These are phyloP conservation scores for Aporophyla lueneburgensis DNA, from an alignment of 2,888 invertebrate genomes.

Conservation along the genomic window DNA sequence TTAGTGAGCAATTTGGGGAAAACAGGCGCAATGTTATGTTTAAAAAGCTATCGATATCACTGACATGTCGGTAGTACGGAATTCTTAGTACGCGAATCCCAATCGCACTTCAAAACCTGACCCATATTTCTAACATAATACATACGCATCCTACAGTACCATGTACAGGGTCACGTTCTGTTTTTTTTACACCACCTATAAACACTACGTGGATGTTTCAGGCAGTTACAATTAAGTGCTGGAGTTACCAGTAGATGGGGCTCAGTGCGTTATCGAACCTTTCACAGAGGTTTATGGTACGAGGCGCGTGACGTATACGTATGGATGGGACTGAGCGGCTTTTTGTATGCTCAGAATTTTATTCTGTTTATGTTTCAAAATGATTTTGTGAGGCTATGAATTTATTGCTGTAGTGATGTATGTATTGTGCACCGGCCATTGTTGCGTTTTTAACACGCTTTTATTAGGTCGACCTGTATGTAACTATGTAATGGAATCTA, in stretches of 20 bases:
- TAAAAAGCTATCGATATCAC: not conserved
- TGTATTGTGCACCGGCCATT: not conserved
- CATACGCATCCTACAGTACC: not conserved
- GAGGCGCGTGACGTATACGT: constrained; percentile 12
- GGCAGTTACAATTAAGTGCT: constrained; percentile 40
- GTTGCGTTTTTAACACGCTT: too few species aligned
- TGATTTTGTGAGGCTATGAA: not conserved
- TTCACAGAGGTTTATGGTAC: constrained; percentile 18
- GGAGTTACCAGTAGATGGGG: constrained; percentile 40
- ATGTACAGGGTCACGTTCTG: constrained; percentile 1
- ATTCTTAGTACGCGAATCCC: not conserved
- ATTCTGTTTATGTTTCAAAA: not conserved
- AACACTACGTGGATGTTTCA: constrained; percentile 28
- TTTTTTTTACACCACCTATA: constrained; percentile 32
- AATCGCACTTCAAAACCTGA: too few species aligned
- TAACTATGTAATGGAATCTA: too few species aligned
- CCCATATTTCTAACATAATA: not conserved
- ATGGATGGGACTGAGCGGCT: not conserved
- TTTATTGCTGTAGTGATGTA: not conserved
- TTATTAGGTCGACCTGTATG: too few species aligned
- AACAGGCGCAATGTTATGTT: not conserved
- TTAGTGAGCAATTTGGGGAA: not conserved
- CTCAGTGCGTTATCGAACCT: not conserved
- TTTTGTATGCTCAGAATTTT: not conserved
- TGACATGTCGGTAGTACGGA: not conserved